Base-by-base conservation (phyloP, 2,113 vertebrate genomes). In the Potamarius usumacintae region DNA sequence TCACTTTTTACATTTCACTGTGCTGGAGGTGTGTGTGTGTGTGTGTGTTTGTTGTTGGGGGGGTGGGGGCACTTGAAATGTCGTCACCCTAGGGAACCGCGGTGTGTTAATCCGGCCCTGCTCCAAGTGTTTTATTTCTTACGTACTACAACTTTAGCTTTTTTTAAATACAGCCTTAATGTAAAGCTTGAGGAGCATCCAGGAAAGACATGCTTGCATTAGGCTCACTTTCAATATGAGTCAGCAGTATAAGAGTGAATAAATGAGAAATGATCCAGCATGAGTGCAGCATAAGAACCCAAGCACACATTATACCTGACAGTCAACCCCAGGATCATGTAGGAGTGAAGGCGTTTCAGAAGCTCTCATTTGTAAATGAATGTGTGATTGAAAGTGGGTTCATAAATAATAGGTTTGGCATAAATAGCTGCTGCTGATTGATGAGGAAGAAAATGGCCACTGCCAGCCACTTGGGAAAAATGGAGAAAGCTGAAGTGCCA, bases 291-390 rank as follows among this genome's bases (percentile, higher is more conserved):
- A 17, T n/a, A 25, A 85, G 48, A 78, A 55, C 57, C 58, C 58
- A n/a, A 52, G 57, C 57, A 6, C 50, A 67, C 10, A 42, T 55
- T 86, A 79, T n/a, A 69, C 25, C 85, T 81, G 77, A 69, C 63
- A 86, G 53, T 71, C 62, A 86, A 80, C 27, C 27, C 52, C 20
- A 2, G 30, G 34, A 71, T 27, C 27, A 42, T 52, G 1, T 9
- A n/a, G 30, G 8, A 67, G 42, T 25, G 4, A 62, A 11, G 62
- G 48, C 8, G 4, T 69, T 79, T 27, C 17, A 18, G 22, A 69
- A 25, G 15, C 58, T 87, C 80, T 63, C 55, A 53, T 52, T 87
- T 76, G n/a, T 83, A 52, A 76, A 87, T 87, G 69, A 87, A 83
- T 53, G 71, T 30, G 18, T 83, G 50, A 87, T 87, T 87, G 69